Percentiles rank a stretch among this genome's conserved stretches.
Evolutionary conservation across 2,797 vertebrate genomes (phyloP).

Genomic region (Schizothorax lantsangensis): DNA sequence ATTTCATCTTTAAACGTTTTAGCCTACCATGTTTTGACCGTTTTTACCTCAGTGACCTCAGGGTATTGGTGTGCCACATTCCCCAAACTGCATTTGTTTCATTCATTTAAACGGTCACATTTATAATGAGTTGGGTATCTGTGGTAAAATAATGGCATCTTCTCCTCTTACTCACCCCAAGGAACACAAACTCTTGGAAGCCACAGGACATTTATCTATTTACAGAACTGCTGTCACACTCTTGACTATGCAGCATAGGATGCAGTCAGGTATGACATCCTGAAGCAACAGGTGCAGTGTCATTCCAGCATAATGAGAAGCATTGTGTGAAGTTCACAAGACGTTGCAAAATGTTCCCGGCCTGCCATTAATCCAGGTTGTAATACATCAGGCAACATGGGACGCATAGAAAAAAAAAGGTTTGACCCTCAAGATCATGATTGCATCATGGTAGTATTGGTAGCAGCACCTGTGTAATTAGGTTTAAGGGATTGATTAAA

Average conservation of each 20-base stretch:
- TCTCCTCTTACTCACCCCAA: constrained; percentile 24
- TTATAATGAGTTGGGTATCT: constrained; percentile 11
- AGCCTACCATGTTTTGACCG: neutral
- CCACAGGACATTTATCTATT: constrained; percentile 38
- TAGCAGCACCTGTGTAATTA: constrained; percentile 26
- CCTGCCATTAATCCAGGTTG: constrained; percentile 1
- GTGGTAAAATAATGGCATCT: constrained; percentile 10
- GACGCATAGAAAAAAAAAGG: neutral
- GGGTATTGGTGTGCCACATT: neutral
- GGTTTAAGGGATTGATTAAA: constrained; percentile 38
- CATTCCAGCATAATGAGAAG: constrained; percentile 18
- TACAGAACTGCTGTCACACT: constrained; percentile 25
- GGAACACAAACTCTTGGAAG: constrained; percentile 34
- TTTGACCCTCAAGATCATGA: constrained; percentile 1
- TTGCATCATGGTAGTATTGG: neutral
- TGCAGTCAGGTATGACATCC: constrained; percentile 34
- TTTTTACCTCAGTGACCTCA: neutral
- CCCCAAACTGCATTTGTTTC: neutral
- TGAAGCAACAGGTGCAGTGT: constrained; percentile 41
- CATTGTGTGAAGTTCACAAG: constrained; percentile 23
- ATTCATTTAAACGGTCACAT: constrained; percentile 7
- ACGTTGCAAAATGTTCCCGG: neutral
- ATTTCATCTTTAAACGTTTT: constrained; percentile 6
- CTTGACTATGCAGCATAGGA: constrained; percentile 20
- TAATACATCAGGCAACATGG: neutral